Percentiles rank a stretch among this genome's conserved stretches.
These are phyloP conservation scores for Phenganax marumi DNA, from an alignment of 92 coral and sea anemone species.

Conservation along the genomic window DNA sequence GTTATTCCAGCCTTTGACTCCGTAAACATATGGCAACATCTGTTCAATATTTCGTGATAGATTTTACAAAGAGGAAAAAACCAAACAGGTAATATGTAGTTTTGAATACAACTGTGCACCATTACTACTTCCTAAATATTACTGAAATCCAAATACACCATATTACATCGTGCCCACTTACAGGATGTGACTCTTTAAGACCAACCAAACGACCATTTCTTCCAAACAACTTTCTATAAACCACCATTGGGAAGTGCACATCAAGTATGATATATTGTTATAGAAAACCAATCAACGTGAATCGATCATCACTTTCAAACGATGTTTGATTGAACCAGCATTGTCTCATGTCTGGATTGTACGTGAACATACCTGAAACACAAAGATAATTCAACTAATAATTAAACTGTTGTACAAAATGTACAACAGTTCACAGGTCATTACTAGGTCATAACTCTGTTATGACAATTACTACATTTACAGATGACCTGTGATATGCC, in stretches of 20 bases:
- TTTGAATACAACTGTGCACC: no score
- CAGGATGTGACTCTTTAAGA: slow-evolving; percentile 88
- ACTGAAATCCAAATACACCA: no score
- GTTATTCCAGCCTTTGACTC: no score
- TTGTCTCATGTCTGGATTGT: slow-evolving; percentile 64
- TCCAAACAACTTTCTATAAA: slow-evolving; percentile 88
- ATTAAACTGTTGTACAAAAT: neutral
- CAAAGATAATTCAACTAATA: no score
- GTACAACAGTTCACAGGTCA: neutral
- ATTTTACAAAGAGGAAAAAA: no score
- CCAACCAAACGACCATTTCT: slow-evolving; percentile 84
- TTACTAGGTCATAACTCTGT: no score
- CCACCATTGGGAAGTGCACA: slow-evolving; percentile 97
- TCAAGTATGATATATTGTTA: slow-evolving; percentile 86
- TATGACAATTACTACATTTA: no score
- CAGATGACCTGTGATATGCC: no score
- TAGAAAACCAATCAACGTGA: slow-evolving; percentile 91
- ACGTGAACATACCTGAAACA: slow-evolving; percentile 85
- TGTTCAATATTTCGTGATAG: no score
- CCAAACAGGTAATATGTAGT: no score
- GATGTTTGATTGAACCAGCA: slow-evolving; percentile 97
- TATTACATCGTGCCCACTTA: slow-evolving; percentile 37
- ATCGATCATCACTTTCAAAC: slow-evolving; percentile 93
- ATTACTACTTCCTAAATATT: no score
- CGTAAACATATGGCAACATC: no score